Base-by-base conservation (phyloP, 2,888 invertebrate genomes). In the Tachina lurida region DNA sequence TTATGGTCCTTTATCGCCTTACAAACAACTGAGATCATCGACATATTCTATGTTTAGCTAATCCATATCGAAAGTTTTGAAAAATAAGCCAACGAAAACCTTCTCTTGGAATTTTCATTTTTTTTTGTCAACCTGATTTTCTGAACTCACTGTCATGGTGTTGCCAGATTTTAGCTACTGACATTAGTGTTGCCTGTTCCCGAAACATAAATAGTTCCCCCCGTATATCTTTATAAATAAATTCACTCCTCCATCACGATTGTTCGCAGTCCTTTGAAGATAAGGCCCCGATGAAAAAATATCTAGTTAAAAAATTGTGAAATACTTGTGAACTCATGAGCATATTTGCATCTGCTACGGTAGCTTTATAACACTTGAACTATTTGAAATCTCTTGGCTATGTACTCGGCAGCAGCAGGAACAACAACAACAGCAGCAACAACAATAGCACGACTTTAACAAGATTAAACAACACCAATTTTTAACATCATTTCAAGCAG, bases 321-420 rank as follows among this genome's bases (percentile, higher is more conserved):
- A 86, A 83, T 76, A 83, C 70, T 79, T 70, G 43, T 70, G 70
- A 84, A 75, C 74, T 75, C 74, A 65, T 84, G 74, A 75, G 52
- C 74, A 58, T 84, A 74, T 75, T 77, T 77, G 77, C 77, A 82
- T 76, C 82, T 83, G 79, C 86, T 73, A 80, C 86, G 56, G 86
- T 80, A 86, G 86, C 83, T 79, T 71, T 67, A 52, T 83, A 83
- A 86, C 86, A 83, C 86, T 86, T 86, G 86, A 86, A 83, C 83
- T 83, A 76, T 83, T 68, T 82, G 15, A 60, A 73, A 86, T 79
- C 78, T 83, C 31, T 76, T 80, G 79, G 49, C 68, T 78, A 60
- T 70, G 45, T 45, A 39, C 17, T 65, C 60, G 12, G 19, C 67
- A 78, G 31, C 52, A 73, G 54, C 70, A 74, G 10, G 45, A 45